Conservation (phyloP, 1,140 invertebrate genomes). For the Orchesella cincta region DNA sequence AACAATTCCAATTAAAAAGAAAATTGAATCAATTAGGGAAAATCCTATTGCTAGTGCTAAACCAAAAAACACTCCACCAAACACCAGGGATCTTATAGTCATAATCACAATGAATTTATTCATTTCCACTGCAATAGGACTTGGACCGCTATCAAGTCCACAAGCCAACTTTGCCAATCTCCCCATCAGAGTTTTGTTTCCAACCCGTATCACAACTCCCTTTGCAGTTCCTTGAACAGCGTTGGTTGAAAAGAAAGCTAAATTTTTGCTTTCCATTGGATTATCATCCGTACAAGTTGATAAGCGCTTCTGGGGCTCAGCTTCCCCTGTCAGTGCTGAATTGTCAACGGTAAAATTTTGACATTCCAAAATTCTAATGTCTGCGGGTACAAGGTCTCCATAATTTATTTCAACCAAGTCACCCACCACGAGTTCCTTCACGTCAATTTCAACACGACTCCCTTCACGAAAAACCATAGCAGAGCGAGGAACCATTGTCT, state of each 20-base stretch:
- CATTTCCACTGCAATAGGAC: conserved; percentile 17
- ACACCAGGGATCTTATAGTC: conserved; percentile 23
- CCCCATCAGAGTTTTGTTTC: conserved; percentile 32
- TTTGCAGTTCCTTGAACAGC: conserved; percentile 65
- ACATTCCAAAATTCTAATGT: conserved; percentile 69
- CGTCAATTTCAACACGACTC: conserved; percentile 58
- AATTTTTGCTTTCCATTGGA: conserved; percentile 70
- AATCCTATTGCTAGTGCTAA: not conserved
- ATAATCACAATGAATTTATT: conserved; percentile 10
- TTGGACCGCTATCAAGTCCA: not conserved
- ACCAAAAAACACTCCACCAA: conserved; percentile 54
- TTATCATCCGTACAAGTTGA: conserved; percentile 63
- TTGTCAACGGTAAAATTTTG: conserved; percentile 63
- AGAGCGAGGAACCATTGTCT: conserved; percentile 82
- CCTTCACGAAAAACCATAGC: conserved; percentile 55
- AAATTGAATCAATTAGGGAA: conserved; percentile 18
- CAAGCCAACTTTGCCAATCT: conserved; percentile 8
- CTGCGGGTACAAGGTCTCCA: conserved; percentile 81
- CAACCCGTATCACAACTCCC: conserved; percentile 69
- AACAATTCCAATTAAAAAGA: conserved; percentile 41
- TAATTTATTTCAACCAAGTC: conserved; percentile 80
- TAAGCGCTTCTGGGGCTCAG: conserved; percentile 46
- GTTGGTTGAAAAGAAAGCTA: conserved; percentile 72
- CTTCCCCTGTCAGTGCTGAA: conserved; percentile 49
- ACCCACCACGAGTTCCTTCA: conserved; percentile 73